Conservation (phyloP, 2,113 vertebrate genomes). For the Barnardius zonarius region DNA sequence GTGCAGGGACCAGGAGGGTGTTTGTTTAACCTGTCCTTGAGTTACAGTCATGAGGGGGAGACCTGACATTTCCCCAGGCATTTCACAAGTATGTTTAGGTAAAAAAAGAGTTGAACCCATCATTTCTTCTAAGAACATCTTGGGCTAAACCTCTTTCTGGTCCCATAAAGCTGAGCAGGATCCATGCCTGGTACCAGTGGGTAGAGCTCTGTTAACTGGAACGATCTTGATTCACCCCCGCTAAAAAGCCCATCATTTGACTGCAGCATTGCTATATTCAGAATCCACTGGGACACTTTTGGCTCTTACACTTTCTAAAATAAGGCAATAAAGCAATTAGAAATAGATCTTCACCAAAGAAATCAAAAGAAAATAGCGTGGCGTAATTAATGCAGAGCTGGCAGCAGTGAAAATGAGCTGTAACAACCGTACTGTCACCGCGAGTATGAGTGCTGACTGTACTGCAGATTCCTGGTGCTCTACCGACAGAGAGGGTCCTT, state of each 20-base stretch:
- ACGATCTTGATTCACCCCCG: not conserved
- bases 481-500: not conserved
- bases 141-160: not conserved
- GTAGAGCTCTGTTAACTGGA: not conserved
- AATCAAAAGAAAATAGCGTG: not conserved
- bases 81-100: not conserved
- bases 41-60: not conserved
- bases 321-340: constrained; percentile 1
- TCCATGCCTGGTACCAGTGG: fast-evolving
- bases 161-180: not conserved
- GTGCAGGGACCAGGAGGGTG: not conserved
- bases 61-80: not conserved
- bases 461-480: not conserved
- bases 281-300: not conserved
- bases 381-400: not conserved
- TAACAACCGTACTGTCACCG: fast-evolving
- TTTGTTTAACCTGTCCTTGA: not conserved
- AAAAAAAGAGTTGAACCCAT: not conserved
- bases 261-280: not conserved
- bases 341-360: not conserved
- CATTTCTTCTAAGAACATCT: not conserved
- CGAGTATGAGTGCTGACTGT: not conserved
- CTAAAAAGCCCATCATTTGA: not conserved
- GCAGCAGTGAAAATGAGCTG: not conserved
- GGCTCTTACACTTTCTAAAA: not conserved